phyloP scores from a whole-genome alignment of 2,888 invertebrate species.

The Spodoptera picta region DNA sequence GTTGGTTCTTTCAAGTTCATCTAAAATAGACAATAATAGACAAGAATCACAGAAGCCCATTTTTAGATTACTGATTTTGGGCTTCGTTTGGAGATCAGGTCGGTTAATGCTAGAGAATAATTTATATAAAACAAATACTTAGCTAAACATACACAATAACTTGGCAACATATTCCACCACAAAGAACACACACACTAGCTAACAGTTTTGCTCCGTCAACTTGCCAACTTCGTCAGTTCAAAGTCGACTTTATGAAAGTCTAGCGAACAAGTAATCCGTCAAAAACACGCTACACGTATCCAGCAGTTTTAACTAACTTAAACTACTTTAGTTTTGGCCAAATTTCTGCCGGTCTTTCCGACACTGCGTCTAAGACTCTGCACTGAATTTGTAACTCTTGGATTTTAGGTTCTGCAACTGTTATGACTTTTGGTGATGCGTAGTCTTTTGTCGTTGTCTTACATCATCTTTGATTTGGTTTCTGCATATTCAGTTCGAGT shows the following conservation, averaged over 20 bases:
- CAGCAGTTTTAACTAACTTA: conserved; percentile 68
- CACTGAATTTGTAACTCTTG: conserved; percentile 46
- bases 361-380: conserved; percentile 30
- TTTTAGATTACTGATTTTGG: too few relatives aligned
- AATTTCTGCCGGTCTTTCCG: conserved; percentile 33
- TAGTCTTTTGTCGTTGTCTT: too few relatives aligned
- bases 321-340: conserved; percentile 64
- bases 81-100: too few relatives aligned
- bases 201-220: conserved; percentile 27
- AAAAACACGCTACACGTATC: conserved; percentile 75
- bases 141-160: background rate
- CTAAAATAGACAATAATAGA: too few relatives aligned
- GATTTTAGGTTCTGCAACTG: too few relatives aligned
- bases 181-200: conserved; percentile 23
- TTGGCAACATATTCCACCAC: conserved; percentile 9
- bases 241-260: conserved; percentile 48
- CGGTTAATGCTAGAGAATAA: too few relatives aligned
- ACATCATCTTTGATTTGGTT: too few relatives aligned
- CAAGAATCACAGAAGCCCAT: too few relatives aligned
- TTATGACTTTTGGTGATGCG: too few relatives aligned
- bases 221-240: conserved; percentile 40
- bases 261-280: conserved; percentile 73
- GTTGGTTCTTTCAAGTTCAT: too few relatives aligned
- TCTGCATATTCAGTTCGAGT: too few relatives aligned
- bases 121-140: too few relatives aligned